A percentile compares a stretch with the other conserved stretches of the same genome.
Conservation (phyloP, 2,797 vertebrate genomes). For the Melanotaenia trifasciata region DNA sequence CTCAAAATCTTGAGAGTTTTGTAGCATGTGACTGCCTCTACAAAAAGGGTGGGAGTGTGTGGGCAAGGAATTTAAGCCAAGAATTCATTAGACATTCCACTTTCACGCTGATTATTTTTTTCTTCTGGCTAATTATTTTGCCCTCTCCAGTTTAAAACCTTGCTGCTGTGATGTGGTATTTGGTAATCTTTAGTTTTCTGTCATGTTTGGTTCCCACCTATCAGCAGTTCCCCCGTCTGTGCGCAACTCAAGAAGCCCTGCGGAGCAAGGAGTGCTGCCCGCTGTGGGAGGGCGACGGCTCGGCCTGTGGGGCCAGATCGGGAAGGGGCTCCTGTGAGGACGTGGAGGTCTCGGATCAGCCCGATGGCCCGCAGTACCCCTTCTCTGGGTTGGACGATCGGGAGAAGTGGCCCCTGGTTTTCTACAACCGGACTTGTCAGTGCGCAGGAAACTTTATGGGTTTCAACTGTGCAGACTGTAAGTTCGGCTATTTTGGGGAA, state of each 20-base stretch:
- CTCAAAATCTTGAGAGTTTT: constrained; percentile 7
- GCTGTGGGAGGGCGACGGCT: constrained; percentile 86
- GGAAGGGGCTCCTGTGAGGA: constrained; percentile 88
- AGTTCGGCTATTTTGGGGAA: constrained; percentile 87
- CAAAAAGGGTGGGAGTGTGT: constrained; percentile 18
- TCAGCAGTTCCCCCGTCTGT: constrained; percentile 90
- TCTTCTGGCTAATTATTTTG: neutral
- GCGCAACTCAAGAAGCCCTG: constrained; percentile 81
- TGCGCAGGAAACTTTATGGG: constrained; percentile 92
- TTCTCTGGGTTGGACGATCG: constrained; percentile 92
- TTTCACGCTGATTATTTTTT: neutral
- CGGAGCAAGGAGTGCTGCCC: constrained; percentile 91
- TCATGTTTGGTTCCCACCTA: constrained; percentile 25
- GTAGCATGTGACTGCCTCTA: constrained; percentile 72
- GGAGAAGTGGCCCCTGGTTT: constrained; percentile 92
- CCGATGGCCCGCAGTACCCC: constrained; percentile 89
- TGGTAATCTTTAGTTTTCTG: constrained; percentile 70
- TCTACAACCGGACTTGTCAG: constrained; percentile 91
- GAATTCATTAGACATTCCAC: constrained; percentile 27
- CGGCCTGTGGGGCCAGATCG: constrained; percentile 89
- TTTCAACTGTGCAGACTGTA: constrained; percentile 89
- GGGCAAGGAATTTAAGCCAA: constrained; percentile 33
- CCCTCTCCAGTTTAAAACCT: neutral
- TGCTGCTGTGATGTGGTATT: constrained; percentile 55
- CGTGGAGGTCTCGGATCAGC: constrained; percentile 80